Percentiles rank a stretch among this genome's conserved stretches.
phyloP scores from a whole-genome alignment of 2,888 invertebrate genomes.

The Conchocele bisecta region DNA sequence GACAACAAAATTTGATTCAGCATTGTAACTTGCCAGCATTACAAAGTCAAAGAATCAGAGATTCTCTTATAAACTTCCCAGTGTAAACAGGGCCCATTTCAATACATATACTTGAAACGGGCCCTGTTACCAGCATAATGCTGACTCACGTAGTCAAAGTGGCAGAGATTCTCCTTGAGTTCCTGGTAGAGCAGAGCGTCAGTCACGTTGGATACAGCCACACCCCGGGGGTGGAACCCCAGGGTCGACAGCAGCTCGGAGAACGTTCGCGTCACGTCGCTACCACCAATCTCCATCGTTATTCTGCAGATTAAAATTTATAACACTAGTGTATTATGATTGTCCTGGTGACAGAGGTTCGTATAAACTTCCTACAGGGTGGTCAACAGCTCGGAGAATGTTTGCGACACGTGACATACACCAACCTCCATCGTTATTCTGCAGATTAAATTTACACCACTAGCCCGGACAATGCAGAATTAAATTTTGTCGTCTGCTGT shows the following conservation, averaged over 20 bases:
- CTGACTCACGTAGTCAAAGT: slow-evolving; percentile 88
- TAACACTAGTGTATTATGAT: background rate
- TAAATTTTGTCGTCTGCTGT: too few species aligned
- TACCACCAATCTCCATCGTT: slow-evolving; percentile 92
- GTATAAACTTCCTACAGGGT: background rate
- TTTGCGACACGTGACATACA: slow-evolving; percentile 95
- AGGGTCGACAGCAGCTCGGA: slow-evolving; percentile 92
- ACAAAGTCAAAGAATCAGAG: too few species aligned
- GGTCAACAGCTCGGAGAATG: slow-evolving; percentile 93
- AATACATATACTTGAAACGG: too few species aligned
- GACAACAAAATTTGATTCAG: too few species aligned
- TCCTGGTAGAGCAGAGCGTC: slow-evolving; percentile 91
- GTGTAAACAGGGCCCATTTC: too few species aligned
- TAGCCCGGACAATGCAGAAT: too few species aligned
- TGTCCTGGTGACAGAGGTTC: background rate
- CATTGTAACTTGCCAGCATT: too few species aligned
- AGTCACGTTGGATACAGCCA: slow-evolving; percentile 85
- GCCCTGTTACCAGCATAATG: background rate
- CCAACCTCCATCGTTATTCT: slow-evolving; percentile 89
- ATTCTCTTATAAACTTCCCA: too few species aligned
- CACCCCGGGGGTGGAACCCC: slow-evolving; percentile 92
- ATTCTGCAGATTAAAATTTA: slow-evolving; percentile 70
- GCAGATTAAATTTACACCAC: too few species aligned
- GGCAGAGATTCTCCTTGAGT: slow-evolving; percentile 94
- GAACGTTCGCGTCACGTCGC: slow-evolving; percentile 94